Percentiles rank a stretch among this genome's conserved stretches.
phyloP scores from a whole-genome alignment of 2,888 invertebrate species.

The Malthinus seriepunctatus region DNA sequence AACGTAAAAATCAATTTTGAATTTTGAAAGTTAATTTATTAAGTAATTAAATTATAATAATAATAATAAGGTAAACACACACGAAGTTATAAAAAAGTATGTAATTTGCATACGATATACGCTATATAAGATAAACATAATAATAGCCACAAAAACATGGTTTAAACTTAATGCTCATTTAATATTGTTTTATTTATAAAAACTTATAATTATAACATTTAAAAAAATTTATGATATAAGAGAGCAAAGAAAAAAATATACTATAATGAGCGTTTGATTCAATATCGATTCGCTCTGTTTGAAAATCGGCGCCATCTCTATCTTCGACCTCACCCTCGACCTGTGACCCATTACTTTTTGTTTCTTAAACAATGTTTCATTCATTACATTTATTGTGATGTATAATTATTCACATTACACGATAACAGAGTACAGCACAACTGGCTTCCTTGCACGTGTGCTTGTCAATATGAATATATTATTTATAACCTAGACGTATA shows the following conservation, averaged over 20 bases:
- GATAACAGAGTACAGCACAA: conserved; percentile 25
- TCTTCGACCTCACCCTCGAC: conserved; percentile 36
- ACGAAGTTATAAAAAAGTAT: no score
- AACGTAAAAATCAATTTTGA: no score
- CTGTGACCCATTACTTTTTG: conserved; percentile 33
- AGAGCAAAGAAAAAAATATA: not conserved
- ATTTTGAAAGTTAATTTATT: no score
- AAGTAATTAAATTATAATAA: no score
- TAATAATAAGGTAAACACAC: no score
- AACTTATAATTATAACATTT: no score
- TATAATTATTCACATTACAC: conserved; percentile 29
- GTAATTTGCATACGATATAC: no score
- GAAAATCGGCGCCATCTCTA: conserved; percentile 40
- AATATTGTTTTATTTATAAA: no score
- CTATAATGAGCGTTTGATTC: conserved; percentile 2
- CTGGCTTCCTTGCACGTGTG: conserved; percentile 30
- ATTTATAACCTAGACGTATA: conserved; percentile 23
- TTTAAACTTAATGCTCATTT: no score
- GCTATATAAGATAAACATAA: no score
- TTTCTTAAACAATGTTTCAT: conserved; percentile 27
- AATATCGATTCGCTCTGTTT: conserved; percentile 34
- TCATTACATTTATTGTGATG: conserved; percentile 29
- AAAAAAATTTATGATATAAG: no score
- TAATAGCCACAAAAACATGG: no score
- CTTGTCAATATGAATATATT: conserved; percentile 30